Evolutionary conservation across 2,113 vertebrate species (phyloP), one percentile per base, ranked within the genome.

Genomic region (Periophthalmus modestus): DNA sequence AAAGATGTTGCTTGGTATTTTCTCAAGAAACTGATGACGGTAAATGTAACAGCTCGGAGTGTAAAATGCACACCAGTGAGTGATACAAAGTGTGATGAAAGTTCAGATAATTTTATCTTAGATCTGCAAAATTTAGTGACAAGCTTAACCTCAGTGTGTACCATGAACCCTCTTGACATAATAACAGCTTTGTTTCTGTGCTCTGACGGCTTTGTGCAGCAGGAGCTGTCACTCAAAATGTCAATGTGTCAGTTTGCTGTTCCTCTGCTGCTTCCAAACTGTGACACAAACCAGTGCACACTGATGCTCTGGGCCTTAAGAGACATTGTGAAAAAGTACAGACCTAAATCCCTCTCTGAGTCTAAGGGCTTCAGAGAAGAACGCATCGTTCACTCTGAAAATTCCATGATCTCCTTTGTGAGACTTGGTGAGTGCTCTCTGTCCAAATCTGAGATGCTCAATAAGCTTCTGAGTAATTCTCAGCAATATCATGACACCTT

Each of bases 391-490:
- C 67, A 66, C 6, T 33, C 80, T 46, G 15, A 84, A 5, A 21
- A 88, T 1, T 91, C 79, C 33, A 87, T 80, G 52, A 73, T 89
- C 7, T 94, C 94, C 12, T 94, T 94, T 79, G 93, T 94, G 59
- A 87, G 91, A 36, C 48, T 95, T 12, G 92, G 93, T 12, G 62
- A 66, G n/a, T 91, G 84, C 63, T 92, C 82, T 24, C 68, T 93
- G 58, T 94, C 94, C 39, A 95, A 94, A 77, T 95, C 94, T 33
- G 88, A 85, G 70, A 80, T 92, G 59, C 79, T 95, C n/a, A 94
- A 94, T 58, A 66, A 74, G 14, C 10, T 93, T 1, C 81, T 95
- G 15, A 92, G 85, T 48, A 85, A 91, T 36, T 43, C 81, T 12
- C 86, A 85, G 1, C 85, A 92, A 66, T 78, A 88, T 43, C 82